Evolutionary conservation across 1,140 invertebrate species (phyloP).

Genomic region (Panulirus ornatus): DNA sequence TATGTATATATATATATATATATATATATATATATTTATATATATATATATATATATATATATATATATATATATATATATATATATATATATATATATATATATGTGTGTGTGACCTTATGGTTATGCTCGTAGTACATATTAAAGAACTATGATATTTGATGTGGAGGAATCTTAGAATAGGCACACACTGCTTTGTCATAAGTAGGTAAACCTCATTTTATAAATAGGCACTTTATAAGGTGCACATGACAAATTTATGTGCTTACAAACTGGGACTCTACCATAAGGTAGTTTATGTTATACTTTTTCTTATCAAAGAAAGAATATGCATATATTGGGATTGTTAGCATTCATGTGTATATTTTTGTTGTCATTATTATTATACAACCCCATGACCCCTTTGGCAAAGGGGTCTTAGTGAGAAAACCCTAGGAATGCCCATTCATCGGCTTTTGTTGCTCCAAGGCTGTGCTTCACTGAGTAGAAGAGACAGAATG

Average conservation of each 20-base stretch:
- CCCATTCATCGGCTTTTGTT: no score
- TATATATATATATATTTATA: not conserved
- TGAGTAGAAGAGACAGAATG: no score
- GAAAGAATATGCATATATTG: no score
- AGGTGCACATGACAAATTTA: not conserved
- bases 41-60: not conserved
- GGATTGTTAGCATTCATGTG: no score
- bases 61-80: not conserved
- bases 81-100: slow-evolving; percentile 12
- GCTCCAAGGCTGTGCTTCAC: no score
- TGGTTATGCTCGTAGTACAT: not conserved
- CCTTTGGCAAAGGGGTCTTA: no score
- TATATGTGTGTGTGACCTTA: not conserved
- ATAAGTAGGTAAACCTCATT: not conserved
- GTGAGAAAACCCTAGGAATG: no score
- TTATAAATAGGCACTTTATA: not conserved
- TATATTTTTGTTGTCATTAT: no score
- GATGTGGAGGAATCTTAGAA: not conserved
- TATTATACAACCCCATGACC: no score
- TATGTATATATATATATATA: not conserved
- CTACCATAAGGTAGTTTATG: no score
- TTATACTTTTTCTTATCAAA: no score
- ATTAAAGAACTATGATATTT: not conserved
- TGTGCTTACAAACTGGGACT: no score
- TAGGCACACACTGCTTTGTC: not conserved